Evolutionary conservation across 1,140 invertebrate genomes (phyloP), one percentile per base, ranked within the genome.

Genomic region (Hycleus phaleratus): DNA sequence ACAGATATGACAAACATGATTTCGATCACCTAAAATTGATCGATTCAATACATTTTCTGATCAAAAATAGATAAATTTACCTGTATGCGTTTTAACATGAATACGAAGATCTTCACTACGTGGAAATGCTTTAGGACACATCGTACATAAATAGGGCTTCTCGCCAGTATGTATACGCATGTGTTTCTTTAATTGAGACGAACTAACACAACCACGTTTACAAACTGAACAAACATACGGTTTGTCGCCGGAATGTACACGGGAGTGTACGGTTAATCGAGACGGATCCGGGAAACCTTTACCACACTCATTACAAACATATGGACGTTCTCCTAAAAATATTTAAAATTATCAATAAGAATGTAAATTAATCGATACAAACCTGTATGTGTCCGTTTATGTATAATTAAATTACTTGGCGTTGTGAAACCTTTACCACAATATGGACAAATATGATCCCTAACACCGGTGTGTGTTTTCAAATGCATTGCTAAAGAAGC

Each of bases 381-480:
- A 69, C 68, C 70, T 25, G 79, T 80, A 54, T 80, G 79, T 0
- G 74, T 79, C 18, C 78, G 67, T 60, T 77, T 77, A 47, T 80
- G 78, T 56, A 78, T 78, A 3, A 74, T 75, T 39, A 72, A 56
- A 60, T 72, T 72, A 61, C 69, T 71, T 3, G 64, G 59, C 4
- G 68, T 70, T 72, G 68, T 68, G 52, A 80, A 88, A 1, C 82
- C 80, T 61, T 85, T 82, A 7, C 84, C 84, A 69, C 86, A 88
- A 60, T 82, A 81, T 63, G 81, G 79, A 69, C 86, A 88, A 53
- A 81, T 79, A 53, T 86, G 84, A 58, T 86, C 85, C 61, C 84
- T 86, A 25, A 84, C 74, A 4, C 86, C 86, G 1, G 84, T 82
- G 64, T 90, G 86, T 26, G 82, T 85, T 68, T 85, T 80, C 68